Base-by-base conservation (phyloP, 1,140 invertebrate genomes). In the Rhopalosiphum maidis region DNA sequence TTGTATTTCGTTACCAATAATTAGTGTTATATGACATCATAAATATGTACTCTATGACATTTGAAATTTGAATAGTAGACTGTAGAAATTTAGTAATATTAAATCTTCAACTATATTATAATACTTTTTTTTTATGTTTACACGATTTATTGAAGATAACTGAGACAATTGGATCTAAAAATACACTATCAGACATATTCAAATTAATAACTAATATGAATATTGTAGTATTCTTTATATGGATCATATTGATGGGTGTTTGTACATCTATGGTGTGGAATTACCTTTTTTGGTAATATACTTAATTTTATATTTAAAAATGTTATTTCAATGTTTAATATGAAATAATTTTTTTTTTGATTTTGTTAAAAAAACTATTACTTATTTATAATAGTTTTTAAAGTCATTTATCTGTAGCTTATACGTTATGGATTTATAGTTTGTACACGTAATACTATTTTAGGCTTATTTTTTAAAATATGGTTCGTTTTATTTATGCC, bases 181-280 rank as follows among this genome's bases (percentile, higher is more conserved):
- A 83, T 35, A 83, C 68, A 22, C 37, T 82, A 51, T 48, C 60
- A 25, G n/a, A 92, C 48, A 15, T 92, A 68, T 83, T 51, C 30
- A 46, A 51, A 37, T 82, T 82, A 25, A 35, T 46, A 23, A 92
- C 15, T 4, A 23, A 83, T 21, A 21, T 83, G 8, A 48, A 92
- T 51, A 43, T 92, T 7, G 30, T 92, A 11, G 15, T 48, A 18
- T 92, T 21, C 94, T 95, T 98, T 35, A 15, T 97, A 18, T 98
- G 98, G 96, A 97, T 98, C 93, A 96, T 98, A 92, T 96, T 96
- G 8, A 97, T 98, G 87, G 98, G 98, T 1, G 96, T 98, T 94
- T 97, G 97, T 94, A 98, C 98, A 0, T 98, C 97, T 0, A 95
- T 98, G 2, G 95, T 98, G 23, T 99, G 98, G 98, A 97, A 98